Base-by-base conservation (phyloP, 2,113 vertebrate genomes). In the Neolamprologus ventralis region DNA sequence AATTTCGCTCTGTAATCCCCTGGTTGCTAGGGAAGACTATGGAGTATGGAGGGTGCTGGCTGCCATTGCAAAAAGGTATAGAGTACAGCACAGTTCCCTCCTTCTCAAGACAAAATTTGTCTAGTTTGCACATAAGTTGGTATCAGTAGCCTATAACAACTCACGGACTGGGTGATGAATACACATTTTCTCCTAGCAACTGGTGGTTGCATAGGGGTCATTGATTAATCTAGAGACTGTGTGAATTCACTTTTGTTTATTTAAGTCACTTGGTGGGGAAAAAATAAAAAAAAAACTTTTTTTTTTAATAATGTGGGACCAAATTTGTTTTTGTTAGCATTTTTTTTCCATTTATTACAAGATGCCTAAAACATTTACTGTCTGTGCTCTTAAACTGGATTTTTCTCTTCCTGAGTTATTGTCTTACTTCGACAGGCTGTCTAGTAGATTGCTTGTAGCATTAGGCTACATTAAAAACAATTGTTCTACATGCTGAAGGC, bases 231-330 rank as follows among this genome's bases (percentile, higher is more conserved):
- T 57, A 57, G 12, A 28, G 4, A 57, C 23, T 57, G 23, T 16
- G 4, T 28, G 54, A 57, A 8, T 57, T 28, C 28, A 28, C 13
- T 58, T 28, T 58, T 58, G 55, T 58, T 58, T 28, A 58, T 58
- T 58, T 28, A 58, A 58, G 55, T 58, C 23, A 58, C 7, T 58
- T 57, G 13, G 54, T 57, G 4, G 54, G 23, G 23, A 3, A 28
- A 57, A 28, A 57, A 8, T 1, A 8, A 26, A 57, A 57, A 55
- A n/a, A 10, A 3, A 0, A 33, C 1, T 2, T 4, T 13, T 55
- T 54, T 1, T 23, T 23, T 12, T 2, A 10, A 55, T 57, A 57
- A 57, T 28, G 7, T 57, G 55, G 23, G 55, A 16, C 55, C 23
- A 57, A 57, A 28, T 57, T 57, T 28, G 7, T 57, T 57, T 57